Conservation (phyloP, 2,113 vertebrate species). For the Copsychus sechellarum region DNA sequence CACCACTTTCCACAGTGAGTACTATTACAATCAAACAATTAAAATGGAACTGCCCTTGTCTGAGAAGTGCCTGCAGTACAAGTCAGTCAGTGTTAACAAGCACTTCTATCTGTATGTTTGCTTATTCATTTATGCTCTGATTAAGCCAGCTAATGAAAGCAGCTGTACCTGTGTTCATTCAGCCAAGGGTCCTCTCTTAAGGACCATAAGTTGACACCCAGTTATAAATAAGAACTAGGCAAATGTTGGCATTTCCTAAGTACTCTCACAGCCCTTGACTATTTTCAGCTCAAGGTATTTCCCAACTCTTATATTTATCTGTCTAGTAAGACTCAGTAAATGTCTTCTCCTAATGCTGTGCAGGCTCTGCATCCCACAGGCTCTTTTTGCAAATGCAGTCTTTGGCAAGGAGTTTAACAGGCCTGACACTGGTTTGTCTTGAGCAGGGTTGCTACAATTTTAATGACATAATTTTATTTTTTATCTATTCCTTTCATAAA, state of each 20-base stretch:
- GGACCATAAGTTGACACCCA: not conserved
- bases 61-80: not conserved
- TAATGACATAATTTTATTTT: not conserved
- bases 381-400: not conserved
- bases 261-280: not conserved
- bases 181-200: not conserved
- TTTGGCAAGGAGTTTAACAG: not conserved
- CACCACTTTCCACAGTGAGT: not conserved
- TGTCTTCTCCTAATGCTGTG: not conserved
- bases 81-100: not conserved
- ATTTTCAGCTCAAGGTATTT: not conserved
- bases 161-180: not conserved
- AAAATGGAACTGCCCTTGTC: not conserved
- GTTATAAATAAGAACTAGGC: not conserved
- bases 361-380: not conserved
- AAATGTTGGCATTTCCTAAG: not conserved
- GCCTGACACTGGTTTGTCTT: not conserved
- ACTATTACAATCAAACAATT: not conserved
- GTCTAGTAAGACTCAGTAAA: not conserved
- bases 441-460: not conserved
- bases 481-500: not conserved
- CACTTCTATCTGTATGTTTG: not conserved
- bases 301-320: not conserved
- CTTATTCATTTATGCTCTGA: not conserved
- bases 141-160: not conserved